Evolutionary conservation across 2,888 invertebrate species (phyloP).

Genomic region (Orthonychiurus folsomi): DNA sequence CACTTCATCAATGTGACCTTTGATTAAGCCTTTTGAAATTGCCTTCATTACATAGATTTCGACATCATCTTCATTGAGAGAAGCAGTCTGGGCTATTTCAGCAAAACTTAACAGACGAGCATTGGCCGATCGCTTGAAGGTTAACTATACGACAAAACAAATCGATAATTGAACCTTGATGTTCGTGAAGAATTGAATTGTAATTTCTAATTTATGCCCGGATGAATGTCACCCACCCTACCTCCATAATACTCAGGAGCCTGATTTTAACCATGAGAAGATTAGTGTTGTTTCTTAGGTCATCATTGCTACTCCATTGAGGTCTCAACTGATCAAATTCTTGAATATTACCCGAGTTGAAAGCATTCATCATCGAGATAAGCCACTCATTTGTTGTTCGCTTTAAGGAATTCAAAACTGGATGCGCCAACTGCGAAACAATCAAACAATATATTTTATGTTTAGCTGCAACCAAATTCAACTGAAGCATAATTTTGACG

Average conservation of each 20-base stretch:
- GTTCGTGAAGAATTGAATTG: not conserved
- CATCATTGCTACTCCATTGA: constrained; percentile 69
- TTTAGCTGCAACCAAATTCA: constrained; percentile 11
- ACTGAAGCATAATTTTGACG: constrained; percentile 22
- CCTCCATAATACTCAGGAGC: constrained; percentile 91
- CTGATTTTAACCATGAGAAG: constrained; percentile 86
- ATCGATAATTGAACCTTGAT: not conserved
- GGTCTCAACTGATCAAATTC: constrained; percentile 64
- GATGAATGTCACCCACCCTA: constrained; percentile 42
- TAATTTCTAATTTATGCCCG: not conserved
- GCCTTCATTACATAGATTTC: constrained; percentile 97
- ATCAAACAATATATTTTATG: constrained; percentile 11
- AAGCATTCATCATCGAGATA: constrained; percentile 71
- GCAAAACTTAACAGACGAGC: constrained; percentile 75
- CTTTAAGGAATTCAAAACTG: constrained; percentile 75
- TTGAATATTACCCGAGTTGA: constrained; percentile 72
- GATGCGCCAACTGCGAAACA: constrained; percentile 77
- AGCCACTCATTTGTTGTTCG: constrained; percentile 79
- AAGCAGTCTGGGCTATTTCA: constrained; percentile 79
- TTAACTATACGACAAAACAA: constrained; percentile 61
- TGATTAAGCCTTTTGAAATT: constrained; percentile 81
- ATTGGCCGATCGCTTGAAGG: constrained; percentile 84
- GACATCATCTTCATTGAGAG: constrained; percentile 71
- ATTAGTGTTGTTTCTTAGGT: constrained; percentile 69
- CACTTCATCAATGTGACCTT: constrained; percentile 92